Base-by-base conservation (phyloP, 2,797 vertebrate genomes). In the Xyrichtys novacula region DNA sequence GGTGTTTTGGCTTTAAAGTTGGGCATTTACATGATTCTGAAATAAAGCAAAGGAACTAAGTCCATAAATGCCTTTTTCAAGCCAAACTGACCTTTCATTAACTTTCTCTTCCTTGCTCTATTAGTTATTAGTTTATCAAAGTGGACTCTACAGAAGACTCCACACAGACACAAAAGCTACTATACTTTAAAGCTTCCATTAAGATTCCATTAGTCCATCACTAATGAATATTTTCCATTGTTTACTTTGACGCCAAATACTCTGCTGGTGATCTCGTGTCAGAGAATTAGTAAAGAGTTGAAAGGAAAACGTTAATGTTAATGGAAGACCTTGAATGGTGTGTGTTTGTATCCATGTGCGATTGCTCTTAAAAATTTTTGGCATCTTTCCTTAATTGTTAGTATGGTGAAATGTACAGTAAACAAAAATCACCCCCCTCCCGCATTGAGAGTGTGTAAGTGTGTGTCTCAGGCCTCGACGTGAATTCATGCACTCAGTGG, bases 181-280 rank as follows among this genome's bases (percentile, higher is more conserved):
- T 80, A 78, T 81, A 89, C 84, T 90, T 89, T 84, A 88, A 86
- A 83, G 86, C 89, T 60, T 90, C 90, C 90, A 93, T 94, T 89
- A 94, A 84, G 91, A 94, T 93, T 91, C 94, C 94, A 95, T 95
- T 95, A 95, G 94, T 91, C 89, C 83, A 60, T 72, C 86, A 69
- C 89, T 93, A 91, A 92, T 91, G 78, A 89, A 85, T 82, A 78
- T 81, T 87, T 76, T 55, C 82, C 42, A 80, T 89, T 86, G 80
- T 87, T 89, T 87, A 68, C 76, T 76, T 65, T 7, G 61, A 75
- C 77, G 87, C 54, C 64, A 67, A 83, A 86, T 90, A 73, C 74
- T 80, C 80, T 76, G 36, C 65, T 78, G 66, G 59, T 81, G 75
- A 85, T 86, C 82, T 78, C 81, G 82, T 88, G 69, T 78, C 76